Conservation (phyloP, 1,140 invertebrate genomes). For the Gryllus bimaculatus region DNA sequence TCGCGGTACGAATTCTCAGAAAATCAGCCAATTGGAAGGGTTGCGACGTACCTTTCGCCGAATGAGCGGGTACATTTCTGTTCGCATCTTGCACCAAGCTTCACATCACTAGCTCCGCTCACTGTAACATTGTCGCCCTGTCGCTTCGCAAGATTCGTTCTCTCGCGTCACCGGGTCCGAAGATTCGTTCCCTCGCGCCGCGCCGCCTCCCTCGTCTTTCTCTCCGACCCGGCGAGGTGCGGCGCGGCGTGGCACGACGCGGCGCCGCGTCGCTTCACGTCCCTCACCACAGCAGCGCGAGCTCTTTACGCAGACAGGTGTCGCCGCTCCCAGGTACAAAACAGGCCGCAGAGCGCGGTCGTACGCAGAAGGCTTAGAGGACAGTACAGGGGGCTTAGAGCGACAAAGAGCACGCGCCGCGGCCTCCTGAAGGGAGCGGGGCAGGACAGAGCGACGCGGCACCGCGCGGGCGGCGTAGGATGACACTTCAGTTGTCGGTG, state of each 20-base stretch:
- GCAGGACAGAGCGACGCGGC: neutral
- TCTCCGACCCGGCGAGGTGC: too few species aligned
- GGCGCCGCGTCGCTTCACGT: too few species aligned
- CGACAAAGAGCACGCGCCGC: neutral
- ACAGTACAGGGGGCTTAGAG: neutral
- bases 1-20: too few species aligned
- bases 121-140: too few species aligned
- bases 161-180: neutral
- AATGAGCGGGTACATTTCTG: too few species aligned
- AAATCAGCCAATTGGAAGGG: too few species aligned
- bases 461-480: neutral
- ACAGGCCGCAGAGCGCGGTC: neutral
- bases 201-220: too few species aligned
- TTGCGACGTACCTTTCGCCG: too few species aligned
- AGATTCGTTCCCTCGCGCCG: neutral
- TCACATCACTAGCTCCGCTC: too few species aligned
- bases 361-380: neutral
- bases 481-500: neutral
- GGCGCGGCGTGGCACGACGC: too few species aligned
- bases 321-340: neutral
- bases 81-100: too few species aligned
- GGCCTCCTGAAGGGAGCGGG: neutral
- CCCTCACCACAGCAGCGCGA: neutral
- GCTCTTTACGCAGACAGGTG: neutral
- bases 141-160: neutral